These are phyloP conservation scores for Belgica antarctica DNA, from an alignment of 2,888 invertebrate species.

Conservation along the genomic window DNA sequence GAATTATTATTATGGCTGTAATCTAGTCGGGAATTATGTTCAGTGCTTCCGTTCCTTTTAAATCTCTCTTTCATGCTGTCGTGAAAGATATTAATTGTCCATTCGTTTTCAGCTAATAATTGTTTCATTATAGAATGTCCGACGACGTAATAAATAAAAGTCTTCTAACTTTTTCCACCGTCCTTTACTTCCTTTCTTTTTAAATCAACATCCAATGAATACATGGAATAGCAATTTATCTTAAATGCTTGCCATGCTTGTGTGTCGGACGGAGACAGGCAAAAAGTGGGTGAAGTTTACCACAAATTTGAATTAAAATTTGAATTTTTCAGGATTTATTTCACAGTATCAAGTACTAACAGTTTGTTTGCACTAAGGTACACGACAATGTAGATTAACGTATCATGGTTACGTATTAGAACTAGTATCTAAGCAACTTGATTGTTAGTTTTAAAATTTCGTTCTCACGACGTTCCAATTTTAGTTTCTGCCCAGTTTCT, in stretches of 20 bases:
- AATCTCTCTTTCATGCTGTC: background rate
- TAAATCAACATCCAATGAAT: conserved; percentile 35
- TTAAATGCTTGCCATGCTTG: conserved; percentile 2
- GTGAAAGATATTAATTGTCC: conserved; percentile 7
- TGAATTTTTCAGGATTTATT: no score
- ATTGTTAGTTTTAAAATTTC: no score
- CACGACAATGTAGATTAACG: no score
- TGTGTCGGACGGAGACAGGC: background rate
- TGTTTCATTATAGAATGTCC: background rate
- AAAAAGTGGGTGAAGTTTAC: no score
- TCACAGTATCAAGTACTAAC: no score
- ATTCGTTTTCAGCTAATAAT: background rate
- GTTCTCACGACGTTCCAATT: no score
- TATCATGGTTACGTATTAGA: no score
- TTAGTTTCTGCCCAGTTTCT: no score
- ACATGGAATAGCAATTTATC: conserved; percentile 33
- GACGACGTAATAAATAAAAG: conserved; percentile 20
- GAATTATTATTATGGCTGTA: background rate
- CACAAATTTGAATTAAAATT: no score
- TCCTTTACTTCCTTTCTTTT: background rate
- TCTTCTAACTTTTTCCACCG: background rate
- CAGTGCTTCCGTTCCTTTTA: background rate
- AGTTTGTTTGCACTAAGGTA: no score
- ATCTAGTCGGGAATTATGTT: background rate
- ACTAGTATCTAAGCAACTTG: no score